Percentiles rank a stretch among this genome's conserved stretches.
These are phyloP conservation scores for Crocodylus rhombifer DNA, from an alignment of 2,797 vertebrate species.

Conservation along the genomic window DNA sequence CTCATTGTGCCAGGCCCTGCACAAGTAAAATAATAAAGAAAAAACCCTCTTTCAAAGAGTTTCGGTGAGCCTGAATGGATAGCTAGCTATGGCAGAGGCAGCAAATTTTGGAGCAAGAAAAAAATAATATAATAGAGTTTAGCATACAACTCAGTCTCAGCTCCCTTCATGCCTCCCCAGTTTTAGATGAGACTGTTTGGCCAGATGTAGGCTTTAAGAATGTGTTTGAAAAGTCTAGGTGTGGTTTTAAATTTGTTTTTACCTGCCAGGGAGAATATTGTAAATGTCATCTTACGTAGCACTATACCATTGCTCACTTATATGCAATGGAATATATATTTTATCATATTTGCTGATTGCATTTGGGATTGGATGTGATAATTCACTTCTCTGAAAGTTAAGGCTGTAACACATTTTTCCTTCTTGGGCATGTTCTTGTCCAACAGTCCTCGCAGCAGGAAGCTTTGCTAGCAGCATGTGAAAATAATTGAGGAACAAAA, in stretches of 20 bases:
- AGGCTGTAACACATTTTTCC: background rate
- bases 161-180: background rate
- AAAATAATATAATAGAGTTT: fast-evolving
- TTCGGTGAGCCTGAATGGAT: fast-evolving
- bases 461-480: conserved; percentile 8
- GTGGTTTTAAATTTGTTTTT: background rate
- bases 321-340: background rate
- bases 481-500: conserved; percentile 56
- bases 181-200: too few species aligned
- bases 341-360: background rate
- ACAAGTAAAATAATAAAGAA: background rate
- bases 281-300: background rate
- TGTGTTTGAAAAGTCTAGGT: background rate
- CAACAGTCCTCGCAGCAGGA: background rate
- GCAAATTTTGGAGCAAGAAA: background rate
- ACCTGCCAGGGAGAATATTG: background rate
- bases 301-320: background rate
- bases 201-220: background rate
- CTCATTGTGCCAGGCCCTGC: background rate
- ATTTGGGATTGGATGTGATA: background rate
- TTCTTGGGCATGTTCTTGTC: background rate
- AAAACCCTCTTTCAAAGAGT: background rate
- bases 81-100: fast-evolving
- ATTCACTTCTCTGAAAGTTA: conserved; percentile 1
- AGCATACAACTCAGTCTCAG: background rate